phyloP scores from a whole-genome alignment of 2,888 invertebrate species.

The Andrena fulva region DNA sequence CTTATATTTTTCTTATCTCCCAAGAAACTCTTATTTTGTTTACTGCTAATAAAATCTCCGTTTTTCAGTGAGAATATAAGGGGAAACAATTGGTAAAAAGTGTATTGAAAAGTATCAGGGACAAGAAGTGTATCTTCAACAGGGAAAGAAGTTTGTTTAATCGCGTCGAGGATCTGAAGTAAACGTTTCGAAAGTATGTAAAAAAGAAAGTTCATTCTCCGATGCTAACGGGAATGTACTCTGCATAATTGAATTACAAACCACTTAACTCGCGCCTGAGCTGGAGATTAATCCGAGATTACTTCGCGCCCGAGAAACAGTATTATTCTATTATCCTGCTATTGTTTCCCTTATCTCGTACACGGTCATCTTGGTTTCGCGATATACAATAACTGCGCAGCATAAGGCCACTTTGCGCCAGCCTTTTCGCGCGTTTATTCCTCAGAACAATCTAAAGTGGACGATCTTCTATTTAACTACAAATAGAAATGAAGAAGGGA shows the following conservation, averaged over 20 bases:
- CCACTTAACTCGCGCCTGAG: constrained; percentile 56
- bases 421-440: constrained; percentile 9
- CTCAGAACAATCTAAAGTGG: background rate
- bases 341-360: constrained; percentile 54
- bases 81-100: background rate
- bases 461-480: background rate
- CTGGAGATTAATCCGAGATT: constrained; percentile 62
- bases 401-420: constrained; percentile 23
- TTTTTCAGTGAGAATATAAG: background rate
- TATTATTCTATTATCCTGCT: constrained; percentile 55
- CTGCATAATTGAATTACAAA: constrained; percentile 57
- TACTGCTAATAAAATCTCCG: too few species aligned
- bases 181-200: background rate
- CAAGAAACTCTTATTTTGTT: too few species aligned
- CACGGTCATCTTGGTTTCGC: constrained; percentile 42
- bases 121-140: background rate
- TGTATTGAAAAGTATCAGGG: background rate
- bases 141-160: background rate
- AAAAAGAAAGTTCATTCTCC: constrained; percentile 9
- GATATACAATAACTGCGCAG: constrained; percentile 41
- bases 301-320: constrained; percentile 49
- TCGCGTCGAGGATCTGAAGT: background rate
- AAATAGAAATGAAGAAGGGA: background rate
- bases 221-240: constrained; percentile 36
- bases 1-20: too few species aligned